A percentile compares a stretch with the other conserved stretches of the same genome.
phyloP scores from a whole-genome alignment of 2,797 vertebrate species.

The Anableps anableps region DNA sequence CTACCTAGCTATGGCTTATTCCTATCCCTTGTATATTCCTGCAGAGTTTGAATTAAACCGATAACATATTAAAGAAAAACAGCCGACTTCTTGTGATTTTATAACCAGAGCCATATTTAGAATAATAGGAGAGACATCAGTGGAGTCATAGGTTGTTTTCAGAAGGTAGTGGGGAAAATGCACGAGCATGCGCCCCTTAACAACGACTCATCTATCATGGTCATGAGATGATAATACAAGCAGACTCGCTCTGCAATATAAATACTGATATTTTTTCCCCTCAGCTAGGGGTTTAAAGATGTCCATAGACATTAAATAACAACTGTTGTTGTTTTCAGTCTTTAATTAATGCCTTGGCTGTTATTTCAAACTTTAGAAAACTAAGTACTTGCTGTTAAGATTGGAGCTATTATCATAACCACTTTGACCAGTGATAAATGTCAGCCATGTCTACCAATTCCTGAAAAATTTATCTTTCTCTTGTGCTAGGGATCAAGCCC shows the following conservation, averaged over 20 bases:
- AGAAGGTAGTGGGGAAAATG: conserved; percentile 17
- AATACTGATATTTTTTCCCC: conserved; percentile 16
- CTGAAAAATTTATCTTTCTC: no score
- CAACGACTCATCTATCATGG: conserved; percentile 42
- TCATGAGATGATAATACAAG: conserved; percentile 27
- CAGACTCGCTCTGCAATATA: conserved; percentile 20
- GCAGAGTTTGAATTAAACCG: neutral
- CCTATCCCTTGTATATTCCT: neutral
- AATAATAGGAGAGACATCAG: conserved; percentile 7
- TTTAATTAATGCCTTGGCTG: conserved; percentile 10
- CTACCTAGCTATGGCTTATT: no score
- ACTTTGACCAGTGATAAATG: no score
- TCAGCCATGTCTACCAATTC: no score
- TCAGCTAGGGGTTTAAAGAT: neutral
- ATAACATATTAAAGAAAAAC: neutral
- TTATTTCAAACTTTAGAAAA: conserved; percentile 41
- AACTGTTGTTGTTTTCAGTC: conserved; percentile 37
- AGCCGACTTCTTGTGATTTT: neutral
- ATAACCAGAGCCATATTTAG: conserved; percentile 6
- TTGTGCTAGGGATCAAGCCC: neutral
- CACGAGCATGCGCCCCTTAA: conserved; percentile 18
- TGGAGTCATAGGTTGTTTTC: conserved; percentile 2
- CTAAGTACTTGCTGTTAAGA: neutral
- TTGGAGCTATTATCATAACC: neutral
- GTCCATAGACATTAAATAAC: conserved; percentile 12